These are phyloP conservation scores for Incurvaria masculella DNA, from an alignment of 2,888 invertebrate species.

Conservation along the genomic window DNA sequence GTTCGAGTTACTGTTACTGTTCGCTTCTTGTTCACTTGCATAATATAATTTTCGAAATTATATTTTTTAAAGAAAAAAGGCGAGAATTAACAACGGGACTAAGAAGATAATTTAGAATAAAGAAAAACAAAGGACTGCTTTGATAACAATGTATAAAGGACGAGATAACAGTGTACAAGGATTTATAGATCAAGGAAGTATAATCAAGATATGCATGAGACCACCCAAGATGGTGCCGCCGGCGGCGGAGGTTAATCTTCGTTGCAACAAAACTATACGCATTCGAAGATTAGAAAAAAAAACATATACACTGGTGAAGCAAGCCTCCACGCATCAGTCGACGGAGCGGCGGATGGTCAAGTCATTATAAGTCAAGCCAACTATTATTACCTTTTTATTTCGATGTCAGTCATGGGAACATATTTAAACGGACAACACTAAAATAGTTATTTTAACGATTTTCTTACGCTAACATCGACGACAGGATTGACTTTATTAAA, in stretches of 20 bases:
- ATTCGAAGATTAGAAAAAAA: neutral
- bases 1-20: neutral
- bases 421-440: conserved; percentile 29
- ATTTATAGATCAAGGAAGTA: neutral
- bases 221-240: neutral
- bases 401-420: no score
- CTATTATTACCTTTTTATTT: neutral
- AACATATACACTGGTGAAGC: neutral
- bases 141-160: no score
- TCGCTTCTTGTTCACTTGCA: no score
- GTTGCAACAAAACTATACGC: neutral
- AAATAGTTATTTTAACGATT: conserved; percentile 26
- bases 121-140: no score
- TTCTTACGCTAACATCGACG: conserved; percentile 7
- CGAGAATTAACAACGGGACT: no score
- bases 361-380: neutral
- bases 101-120: no score
- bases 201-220: neutral
- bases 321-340: neutral
- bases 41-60: no score
- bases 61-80: no score
- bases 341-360: no score
- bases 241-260: neutral
- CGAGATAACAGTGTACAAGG: no score
- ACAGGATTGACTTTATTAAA: conserved; percentile 23